phyloP scores from a whole-genome alignment of 2,113 vertebrate genomes.

The Bagarius yarrelli region DNA sequence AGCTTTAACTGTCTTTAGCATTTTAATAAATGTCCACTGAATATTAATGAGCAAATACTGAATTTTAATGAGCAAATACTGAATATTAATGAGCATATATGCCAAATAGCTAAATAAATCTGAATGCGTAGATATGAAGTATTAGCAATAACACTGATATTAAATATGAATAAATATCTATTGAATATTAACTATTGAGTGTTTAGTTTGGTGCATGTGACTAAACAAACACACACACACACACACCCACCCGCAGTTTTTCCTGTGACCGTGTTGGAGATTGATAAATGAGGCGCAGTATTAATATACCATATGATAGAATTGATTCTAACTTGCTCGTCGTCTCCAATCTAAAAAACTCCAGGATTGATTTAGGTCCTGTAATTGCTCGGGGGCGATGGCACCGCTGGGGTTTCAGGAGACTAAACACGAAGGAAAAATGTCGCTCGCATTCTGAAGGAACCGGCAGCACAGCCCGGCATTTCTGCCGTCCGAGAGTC shows the following conservation, averaged over 20 bases:
- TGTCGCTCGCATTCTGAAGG: neutral
- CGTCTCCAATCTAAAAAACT: neutral
- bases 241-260: neutral
- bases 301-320: neutral
- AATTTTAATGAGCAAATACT: neutral
- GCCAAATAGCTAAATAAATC: too few species aligned
- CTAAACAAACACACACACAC: neutral
- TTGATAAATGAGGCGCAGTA: neutral
- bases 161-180: neutral
- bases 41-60: neutral
- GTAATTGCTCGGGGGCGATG: neutral
- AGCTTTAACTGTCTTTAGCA: neutral
- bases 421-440: neutral
- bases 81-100: neutral
- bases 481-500: conserved; percentile 39
- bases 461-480: neutral
- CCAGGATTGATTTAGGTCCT: neutral
- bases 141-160: too few species aligned
- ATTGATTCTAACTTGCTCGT: neutral
- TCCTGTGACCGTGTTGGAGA: too few species aligned
- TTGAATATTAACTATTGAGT: neutral
- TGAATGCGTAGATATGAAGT: too few species aligned
- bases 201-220: neutral
- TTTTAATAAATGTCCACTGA: neutral
- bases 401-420: neutral